Conservation (phyloP, 2,113 vertebrate genomes). For the Spizaetus ornatus region DNA sequence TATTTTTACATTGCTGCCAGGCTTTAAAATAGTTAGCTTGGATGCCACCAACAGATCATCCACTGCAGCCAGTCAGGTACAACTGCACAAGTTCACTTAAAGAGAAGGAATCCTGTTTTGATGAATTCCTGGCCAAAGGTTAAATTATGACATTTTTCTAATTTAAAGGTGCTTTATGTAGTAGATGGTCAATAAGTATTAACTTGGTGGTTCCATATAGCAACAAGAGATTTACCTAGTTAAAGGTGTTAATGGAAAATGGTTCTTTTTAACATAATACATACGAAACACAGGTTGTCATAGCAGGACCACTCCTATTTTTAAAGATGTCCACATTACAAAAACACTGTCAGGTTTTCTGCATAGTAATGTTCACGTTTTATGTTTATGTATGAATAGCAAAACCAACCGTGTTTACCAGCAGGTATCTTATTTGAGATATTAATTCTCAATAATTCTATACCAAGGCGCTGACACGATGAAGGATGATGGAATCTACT, state of each 20-base stretch:
- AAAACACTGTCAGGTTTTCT: neutral
- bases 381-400: neutral
- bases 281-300: neutral
- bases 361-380: neutral
- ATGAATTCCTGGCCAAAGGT: neutral
- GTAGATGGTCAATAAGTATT: neutral
- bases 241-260: neutral
- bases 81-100: neutral
- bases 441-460: slow-evolving; percentile 17
- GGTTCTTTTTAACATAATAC: neutral
- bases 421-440: neutral
- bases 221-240: neutral
- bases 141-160: neutral
- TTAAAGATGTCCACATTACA: neutral
- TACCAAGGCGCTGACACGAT: slow-evolving; percentile 67
- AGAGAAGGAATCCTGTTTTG: neutral
- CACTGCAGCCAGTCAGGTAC: neutral
- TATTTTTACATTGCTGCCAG: neutral
- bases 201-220: neutral
- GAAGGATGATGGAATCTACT: slow-evolving; percentile 74
- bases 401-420: neutral
- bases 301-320: neutral
- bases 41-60: neutral
- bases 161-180: neutral
- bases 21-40: neutral